These are phyloP conservation scores for Osedax fenrisi DNA, from an alignment of 2,888 invertebrate species.

Conservation along the genomic window DNA sequence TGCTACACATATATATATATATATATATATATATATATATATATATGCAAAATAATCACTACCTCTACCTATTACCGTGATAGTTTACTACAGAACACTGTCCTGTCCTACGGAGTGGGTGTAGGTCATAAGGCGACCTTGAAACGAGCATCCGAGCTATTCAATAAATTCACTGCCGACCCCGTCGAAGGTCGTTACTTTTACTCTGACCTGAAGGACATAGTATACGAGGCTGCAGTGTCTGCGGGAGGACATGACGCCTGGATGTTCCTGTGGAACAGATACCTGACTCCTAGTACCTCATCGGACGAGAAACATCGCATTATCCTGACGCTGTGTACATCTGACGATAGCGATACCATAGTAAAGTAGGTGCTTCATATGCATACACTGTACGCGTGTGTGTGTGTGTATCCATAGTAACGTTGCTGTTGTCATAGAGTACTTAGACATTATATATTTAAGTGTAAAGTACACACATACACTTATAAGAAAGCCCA, in stretches of 20 bases:
- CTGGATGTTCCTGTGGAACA: slow-evolving; percentile 47
- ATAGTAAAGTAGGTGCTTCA: background rate
- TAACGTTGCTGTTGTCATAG: too few species aligned
- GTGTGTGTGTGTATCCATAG: too few species aligned
- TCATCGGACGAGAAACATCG: slow-evolving; percentile 42
- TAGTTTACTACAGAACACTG: background rate
- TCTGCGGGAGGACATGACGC: slow-evolving; percentile 32
- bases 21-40: too few species aligned
- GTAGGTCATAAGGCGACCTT: background rate
- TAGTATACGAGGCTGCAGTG: background rate
- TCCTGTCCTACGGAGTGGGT: background rate
- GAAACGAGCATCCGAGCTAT: background rate
- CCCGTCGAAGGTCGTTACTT: background rate
- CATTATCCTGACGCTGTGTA: background rate
- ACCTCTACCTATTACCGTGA: background rate
- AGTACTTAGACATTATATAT: too few species aligned
- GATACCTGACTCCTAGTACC: slow-evolving; percentile 40
- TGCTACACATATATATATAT: too few species aligned
- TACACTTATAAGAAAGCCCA: too few species aligned
- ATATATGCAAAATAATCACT: too few species aligned
- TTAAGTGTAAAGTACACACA: too few species aligned
- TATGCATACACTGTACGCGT: too few species aligned
- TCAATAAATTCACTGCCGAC: background rate
- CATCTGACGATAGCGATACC: background rate
- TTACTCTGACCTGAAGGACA: background rate